Evolutionary conservation across 2,888 invertebrate species (phyloP), one percentile per base, ranked within the genome.

Genomic region (Chrysolina oricalcia): DNA sequence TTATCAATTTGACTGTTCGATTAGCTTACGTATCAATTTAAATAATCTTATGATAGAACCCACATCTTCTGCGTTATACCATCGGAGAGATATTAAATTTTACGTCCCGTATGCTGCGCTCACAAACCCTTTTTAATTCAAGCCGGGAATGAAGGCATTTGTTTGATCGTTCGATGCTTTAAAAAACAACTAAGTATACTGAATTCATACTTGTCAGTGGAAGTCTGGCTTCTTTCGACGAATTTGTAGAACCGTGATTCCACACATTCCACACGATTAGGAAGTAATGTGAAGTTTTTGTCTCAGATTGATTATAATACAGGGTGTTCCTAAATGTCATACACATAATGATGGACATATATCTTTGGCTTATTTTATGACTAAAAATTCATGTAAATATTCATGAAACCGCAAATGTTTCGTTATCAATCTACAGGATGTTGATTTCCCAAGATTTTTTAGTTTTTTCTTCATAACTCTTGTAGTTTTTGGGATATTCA

Each of bases 61-160:
- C 59, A 59, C 59, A 59, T 59, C 59, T 59, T 27, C 59, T 27
- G 19, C 6, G n/a, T 59, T n/a, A 59, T 19, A n/a, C n/a, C n/a
- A 13, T 59, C 59, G 9, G 9, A 59, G 9, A 59, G 23, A 35
- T 27, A 35, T 59, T 35, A n/a, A 59, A 59, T 59, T 59, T 59
- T n/a, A 59, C 35, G 10, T 59, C 27, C 59, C 59, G 23, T 59
- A 35, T 59, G 35, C 59, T 59, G n/a, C 10, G 13, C 6, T 23
- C 3, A 56, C 23, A 56, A 59, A 35, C 4, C 59, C 35, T n/a
- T 59, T 59, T 59, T 10, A 59, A 59, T n/a, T 27, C 1, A 35
- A 15, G 27, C n/a, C 8, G 0, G 15, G n/a, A 59, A 56, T 21
- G 15, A 59, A n/a, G 59, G 59, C 13, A 35, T 59, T 5, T 15